A percentile compares a stretch with the other conserved stretches of the same genome.
Evolutionary conservation across 2,113 vertebrate genomes (phyloP).

Genomic region (Peromyscus polionotus): DNA sequence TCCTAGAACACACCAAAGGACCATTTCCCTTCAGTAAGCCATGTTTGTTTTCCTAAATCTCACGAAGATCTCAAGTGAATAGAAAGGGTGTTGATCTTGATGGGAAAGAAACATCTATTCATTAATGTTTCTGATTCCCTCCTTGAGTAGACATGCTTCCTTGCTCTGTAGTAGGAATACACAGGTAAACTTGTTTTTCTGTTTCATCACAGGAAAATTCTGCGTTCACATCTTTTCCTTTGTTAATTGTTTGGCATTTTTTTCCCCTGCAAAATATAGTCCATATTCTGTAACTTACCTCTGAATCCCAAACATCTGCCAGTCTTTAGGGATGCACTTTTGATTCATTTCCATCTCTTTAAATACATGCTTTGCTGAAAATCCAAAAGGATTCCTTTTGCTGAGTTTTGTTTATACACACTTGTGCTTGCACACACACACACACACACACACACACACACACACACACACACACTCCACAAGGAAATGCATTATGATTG

Average conservation of each 20-base stretch:
- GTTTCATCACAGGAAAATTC: background rate
- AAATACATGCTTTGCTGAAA: slow-evolving; percentile 54
- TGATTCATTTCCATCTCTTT: slow-evolving; percentile 51
- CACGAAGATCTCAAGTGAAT: slow-evolving; percentile 22
- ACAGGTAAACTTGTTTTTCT: slow-evolving; percentile 1
- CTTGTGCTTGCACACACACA: no score
- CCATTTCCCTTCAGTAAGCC: background rate
- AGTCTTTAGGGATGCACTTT: slow-evolving; percentile 12
- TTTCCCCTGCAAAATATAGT: background rate
- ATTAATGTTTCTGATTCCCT: background rate
- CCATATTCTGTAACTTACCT: slow-evolving; percentile 28
- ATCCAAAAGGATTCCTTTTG: slow-evolving; percentile 53
- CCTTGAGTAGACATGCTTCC: background rate
- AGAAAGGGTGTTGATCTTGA: background rate
- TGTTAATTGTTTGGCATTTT: background rate
- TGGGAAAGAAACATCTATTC: slow-evolving; percentile 45
- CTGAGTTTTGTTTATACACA: slow-evolving; percentile 37
- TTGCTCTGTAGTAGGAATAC: background rate
- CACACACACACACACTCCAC: background rate
- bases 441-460: background rate
- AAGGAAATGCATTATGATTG: slow-evolving; percentile 52
- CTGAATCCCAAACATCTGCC: background rate
- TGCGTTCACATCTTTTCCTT: background rate
- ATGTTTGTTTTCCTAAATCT: slow-evolving; percentile 48
- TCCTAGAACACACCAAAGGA: background rate